A percentile compares a stretch with the other conserved stretches of the same genome.
These are phyloP conservation scores for Atta cephalotes DNA, from an alignment of 1,140 invertebrate species.

Conservation along the genomic window DNA sequence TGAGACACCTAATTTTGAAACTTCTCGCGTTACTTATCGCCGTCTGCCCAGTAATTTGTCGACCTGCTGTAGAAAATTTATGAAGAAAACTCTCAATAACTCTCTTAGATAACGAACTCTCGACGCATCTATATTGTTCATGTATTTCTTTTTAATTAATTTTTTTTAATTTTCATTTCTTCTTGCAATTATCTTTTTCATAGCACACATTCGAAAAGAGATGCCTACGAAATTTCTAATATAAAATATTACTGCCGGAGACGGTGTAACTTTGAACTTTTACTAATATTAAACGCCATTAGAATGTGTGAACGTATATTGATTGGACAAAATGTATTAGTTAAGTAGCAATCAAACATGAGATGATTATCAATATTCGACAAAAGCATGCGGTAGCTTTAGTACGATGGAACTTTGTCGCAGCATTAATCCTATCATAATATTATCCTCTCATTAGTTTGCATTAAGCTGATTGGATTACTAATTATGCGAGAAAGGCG, in stretches of 20 bases:
- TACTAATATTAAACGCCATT: neutral
- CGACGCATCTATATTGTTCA: slow-evolving; percentile 23
- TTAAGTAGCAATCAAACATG: slow-evolving; percentile 17
- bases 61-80: slow-evolving; percentile 49
- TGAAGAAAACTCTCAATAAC: slow-evolving; percentile 42
- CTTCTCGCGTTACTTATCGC: slow-evolving; percentile 52
- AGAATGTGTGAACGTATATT: neutral
- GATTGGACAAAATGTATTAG: slow-evolving; percentile 1
- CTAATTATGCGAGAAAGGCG: slow-evolving; percentile 48
- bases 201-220: neutral
- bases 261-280: neutral
- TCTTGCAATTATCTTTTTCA: neutral
- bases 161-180: neutral
- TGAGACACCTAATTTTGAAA: slow-evolving; percentile 57
- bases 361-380: slow-evolving; percentile 29
- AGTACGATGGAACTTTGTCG: neutral
- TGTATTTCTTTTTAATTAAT: slow-evolving; percentile 35
- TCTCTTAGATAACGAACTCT: slow-evolving; percentile 30
- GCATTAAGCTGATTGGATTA: slow-evolving; percentile 37
- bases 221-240: neutral
- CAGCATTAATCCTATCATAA: slow-evolving; percentile 36
- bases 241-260: neutral
- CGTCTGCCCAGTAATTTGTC: slow-evolving; percentile 54
- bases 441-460: slow-evolving; percentile 51
- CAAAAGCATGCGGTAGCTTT: slow-evolving; percentile 2